Evolutionary conservation across 2,113 vertebrate genomes (phyloP).

Genomic region (Phalacrocorax carbo): DNA sequence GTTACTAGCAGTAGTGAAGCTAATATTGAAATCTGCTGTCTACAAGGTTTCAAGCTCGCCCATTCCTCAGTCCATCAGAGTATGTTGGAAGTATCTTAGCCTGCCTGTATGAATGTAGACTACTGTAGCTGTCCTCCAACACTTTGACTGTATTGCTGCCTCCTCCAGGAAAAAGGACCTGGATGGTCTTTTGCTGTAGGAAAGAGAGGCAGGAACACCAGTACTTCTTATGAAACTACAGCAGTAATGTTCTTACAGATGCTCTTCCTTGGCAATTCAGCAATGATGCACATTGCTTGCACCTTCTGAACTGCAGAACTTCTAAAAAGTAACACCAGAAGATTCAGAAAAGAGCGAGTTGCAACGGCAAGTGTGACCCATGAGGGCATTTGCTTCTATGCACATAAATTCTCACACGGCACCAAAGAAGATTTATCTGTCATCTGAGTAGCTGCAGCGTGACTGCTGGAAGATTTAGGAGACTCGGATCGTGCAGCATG

Average conservation of each 20-base stretch:
- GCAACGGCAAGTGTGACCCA: not conserved
- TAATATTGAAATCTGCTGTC: not conserved
- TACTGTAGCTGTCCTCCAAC: not conserved
- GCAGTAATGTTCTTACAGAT: not conserved
- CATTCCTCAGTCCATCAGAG: not conserved
- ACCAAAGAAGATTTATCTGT: not conserved
- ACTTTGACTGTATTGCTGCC: not conserved
- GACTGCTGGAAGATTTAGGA: not conserved
- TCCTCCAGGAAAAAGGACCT: not conserved
- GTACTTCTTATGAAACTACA: not conserved
- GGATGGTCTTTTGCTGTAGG: not conserved
- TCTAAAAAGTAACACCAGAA: not conserved
- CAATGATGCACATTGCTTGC: not conserved
- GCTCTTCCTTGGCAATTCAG: not conserved
- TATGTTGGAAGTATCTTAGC: not conserved
- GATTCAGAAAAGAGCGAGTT: not conserved
- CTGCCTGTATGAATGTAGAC: rapidly evolving
- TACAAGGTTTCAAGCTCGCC: not conserved
- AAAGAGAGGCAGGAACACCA: not conserved
- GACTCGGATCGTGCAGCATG: not conserved
- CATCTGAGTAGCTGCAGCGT: not conserved
- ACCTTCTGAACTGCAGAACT: not conserved
- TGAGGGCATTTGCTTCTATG: not conserved
- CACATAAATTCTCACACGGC: not conserved
- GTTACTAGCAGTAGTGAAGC: not conserved